These are phyloP conservation scores for Leptinotarsa juncta DNA, from an alignment of 2,888 invertebrate genomes.

Conservation along the genomic window DNA sequence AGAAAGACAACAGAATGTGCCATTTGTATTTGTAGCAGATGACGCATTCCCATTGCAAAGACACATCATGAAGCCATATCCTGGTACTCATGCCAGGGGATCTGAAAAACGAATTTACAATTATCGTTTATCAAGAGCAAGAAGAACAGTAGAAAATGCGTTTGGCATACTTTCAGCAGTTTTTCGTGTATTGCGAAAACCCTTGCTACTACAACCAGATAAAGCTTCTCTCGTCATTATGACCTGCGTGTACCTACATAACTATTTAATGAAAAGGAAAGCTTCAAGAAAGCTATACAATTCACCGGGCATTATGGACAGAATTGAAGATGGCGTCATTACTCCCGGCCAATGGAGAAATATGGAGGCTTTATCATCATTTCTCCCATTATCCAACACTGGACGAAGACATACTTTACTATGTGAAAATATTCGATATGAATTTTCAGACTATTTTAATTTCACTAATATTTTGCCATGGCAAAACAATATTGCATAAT, in stretches of 20 bases:
- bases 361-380: constrained; percentile 16
- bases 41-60: constrained; percentile 22
- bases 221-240: neutral
- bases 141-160: no score
- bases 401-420: constrained; percentile 12
- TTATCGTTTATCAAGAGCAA: no score
- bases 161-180: no score
- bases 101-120: constrained; percentile 8
- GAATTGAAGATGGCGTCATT: constrained; percentile 18
- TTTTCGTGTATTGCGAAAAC: no score
- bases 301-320: constrained; percentile 19
- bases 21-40: no score
- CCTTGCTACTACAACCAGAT: constrained; percentile 29
- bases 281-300: constrained; percentile 24
- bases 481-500: no score
- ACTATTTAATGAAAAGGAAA: constrained; percentile 28
- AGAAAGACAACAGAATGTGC: no score
- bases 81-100: neutral
- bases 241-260: constrained; percentile 31
- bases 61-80: constrained; percentile 26
- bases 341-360: constrained; percentile 23
- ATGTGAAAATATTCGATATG: no score
- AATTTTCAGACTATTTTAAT: no score
- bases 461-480: no score
- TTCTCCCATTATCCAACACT: constrained; percentile 23